phyloP scores from a whole-genome alignment of 2,113 vertebrate species.

The Etheostoma cragini region DNA sequence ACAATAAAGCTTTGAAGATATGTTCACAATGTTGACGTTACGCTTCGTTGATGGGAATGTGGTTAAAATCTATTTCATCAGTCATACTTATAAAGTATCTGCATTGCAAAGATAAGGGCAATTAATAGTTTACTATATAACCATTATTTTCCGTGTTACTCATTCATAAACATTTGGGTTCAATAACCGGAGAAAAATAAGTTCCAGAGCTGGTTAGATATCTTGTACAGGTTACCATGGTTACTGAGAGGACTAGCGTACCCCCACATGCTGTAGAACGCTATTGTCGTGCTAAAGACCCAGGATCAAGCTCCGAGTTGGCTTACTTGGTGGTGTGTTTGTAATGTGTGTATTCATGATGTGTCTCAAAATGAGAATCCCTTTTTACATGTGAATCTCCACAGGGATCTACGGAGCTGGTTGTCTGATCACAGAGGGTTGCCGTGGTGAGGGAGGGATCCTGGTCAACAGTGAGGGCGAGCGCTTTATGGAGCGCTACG shows the following conservation, averaged over 20 bases:
- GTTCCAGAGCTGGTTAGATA: neutral
- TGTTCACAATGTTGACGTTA: neutral
- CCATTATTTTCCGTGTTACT: neutral
- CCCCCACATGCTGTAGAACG: neutral
- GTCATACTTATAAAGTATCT: neutral
- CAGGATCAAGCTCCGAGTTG: neutral
- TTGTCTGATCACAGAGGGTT: conserved; percentile 97
- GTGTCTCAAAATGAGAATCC: neutral
- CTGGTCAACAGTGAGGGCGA: conserved; percentile 97
- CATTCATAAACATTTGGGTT: neutral
- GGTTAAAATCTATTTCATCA: neutral
- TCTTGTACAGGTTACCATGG: neutral
- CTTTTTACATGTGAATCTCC: conserved; percentile 1
- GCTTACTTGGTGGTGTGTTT: neutral
- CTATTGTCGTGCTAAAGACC: no score
- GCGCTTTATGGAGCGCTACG: conserved; percentile 98
- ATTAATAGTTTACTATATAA: neutral
- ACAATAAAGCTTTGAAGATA: neutral
- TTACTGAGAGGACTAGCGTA: neutral
- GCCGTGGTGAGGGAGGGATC: conserved; percentile 97
- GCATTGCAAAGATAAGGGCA: neutral
- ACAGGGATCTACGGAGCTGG: conserved; percentile 97
- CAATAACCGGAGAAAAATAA: no score
- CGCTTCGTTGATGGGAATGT: neutral
- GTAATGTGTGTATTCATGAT: neutral